Conservation (phyloP, 2,113 vertebrate genomes). For the Ibidorhyncha struthersii region DNA sequence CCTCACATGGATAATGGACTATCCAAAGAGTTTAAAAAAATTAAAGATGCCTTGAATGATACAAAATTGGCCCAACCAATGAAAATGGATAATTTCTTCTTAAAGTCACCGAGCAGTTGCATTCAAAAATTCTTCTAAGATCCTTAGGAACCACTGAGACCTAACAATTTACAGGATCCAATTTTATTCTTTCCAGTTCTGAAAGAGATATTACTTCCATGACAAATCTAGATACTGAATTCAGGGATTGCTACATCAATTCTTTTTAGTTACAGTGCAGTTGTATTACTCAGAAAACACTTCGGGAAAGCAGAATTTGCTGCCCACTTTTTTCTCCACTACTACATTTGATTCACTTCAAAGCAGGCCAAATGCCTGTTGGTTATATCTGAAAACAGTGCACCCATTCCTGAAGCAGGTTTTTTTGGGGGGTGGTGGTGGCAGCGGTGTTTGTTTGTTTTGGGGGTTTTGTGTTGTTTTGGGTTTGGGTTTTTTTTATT, state of each 20-base stretch:
- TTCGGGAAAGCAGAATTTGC: not conserved
- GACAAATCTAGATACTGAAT: not conserved
- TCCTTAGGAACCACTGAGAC: not conserved
- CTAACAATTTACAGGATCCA: not conserved
- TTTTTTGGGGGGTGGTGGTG: too few relatives aligned
- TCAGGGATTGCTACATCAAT: not conserved
- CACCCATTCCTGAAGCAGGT: not conserved
- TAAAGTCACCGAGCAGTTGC: not conserved
- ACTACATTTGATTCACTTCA: not conserved
- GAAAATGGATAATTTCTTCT: not conserved
- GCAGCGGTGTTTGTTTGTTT: too few relatives aligned
- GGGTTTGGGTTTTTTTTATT: too few relatives aligned
- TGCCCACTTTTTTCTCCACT: not conserved
- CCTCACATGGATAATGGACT: not conserved
- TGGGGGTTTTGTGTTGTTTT: too few relatives aligned
- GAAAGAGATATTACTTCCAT: not conserved
- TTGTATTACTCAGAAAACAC: not conserved
- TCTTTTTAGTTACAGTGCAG: not conserved
- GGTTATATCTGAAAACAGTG: not conserved
- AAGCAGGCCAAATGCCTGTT: not conserved
- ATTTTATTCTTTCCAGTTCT: not conserved
- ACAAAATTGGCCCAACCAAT: not conserved
- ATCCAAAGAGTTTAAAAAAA: not conserved
- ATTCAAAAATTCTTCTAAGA: not conserved
- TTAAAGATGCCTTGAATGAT: not conserved